Base-by-base conservation (phyloP, 2,888 invertebrate genomes). In the Drosophila kanekoi region DNA sequence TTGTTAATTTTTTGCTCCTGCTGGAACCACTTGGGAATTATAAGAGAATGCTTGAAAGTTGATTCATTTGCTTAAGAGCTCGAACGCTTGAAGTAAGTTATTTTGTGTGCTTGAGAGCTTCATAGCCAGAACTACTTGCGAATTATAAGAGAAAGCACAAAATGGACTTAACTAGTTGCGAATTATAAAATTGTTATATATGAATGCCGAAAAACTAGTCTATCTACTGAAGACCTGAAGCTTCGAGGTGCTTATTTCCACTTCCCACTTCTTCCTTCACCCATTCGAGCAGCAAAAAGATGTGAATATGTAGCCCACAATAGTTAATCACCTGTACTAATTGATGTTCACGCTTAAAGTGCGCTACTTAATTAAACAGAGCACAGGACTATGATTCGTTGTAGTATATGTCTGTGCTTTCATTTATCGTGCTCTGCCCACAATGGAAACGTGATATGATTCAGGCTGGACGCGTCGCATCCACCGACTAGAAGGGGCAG, bases 391-490 rank as follows among this genome's bases (percentile, higher is more conserved):
- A 13, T 14, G 37, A 14, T 14, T 38, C n/a, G 10, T 1, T 10
- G 2, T 23, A 23, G 3, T 38, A 6, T 14, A 16, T 13, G 10
- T 32, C 33, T 35, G 61, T 18, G 14, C 9, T 23, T 61, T 4
- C n/a, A 23, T 41, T 45, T 41, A 35, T 32, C 20, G 20, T 32
- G 28, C 35, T 48, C 10, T n/a, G 8, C n/a, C 35, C 10, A 14
- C 58, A 58, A 41, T 52, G 43, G 43, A 23, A 52, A 28, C 56
- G 56, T 63, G 53, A 73, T 68, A 56, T 37, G 51, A 54, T 32
- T 49, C 28, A 32, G 59, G 14, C 23, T 52, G 47, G 16, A n/a
- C 10, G 38, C 44, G 35, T 40, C 52, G 45, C 49, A 57, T 59
- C 51, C 1, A 33, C 45, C 28, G 59, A 51, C 65, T 43, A 37